Evolutionary conservation across 1,140 invertebrate species (phyloP), one percentile per base, ranked within the genome.

Genomic region (Spodoptera frugiperda): DNA sequence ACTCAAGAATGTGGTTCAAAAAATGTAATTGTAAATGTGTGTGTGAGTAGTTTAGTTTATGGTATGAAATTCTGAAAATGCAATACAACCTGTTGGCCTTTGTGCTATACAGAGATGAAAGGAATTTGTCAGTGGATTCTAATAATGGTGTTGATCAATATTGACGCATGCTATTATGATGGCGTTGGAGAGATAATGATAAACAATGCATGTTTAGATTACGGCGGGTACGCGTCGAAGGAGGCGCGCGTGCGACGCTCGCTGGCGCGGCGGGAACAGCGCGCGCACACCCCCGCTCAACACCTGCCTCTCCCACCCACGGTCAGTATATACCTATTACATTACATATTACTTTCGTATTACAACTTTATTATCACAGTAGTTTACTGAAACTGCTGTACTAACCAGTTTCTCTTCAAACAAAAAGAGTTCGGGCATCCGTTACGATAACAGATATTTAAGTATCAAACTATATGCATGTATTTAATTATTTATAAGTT

Each of bases 201-300:
- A 63, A 54, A 55, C 53, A 55, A 73, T 73, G 53, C 30, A 17
- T 77, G 39, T 21, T 53, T 80, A 93, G 91, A 93, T 76, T 93
- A 93, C 70, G 90, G 90, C 73, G 87, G 84, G 53, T 93, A 93
- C 79, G 87, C 89, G 68, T 73, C 88, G 51, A 93, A 93, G 75
- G 91, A 93, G 46, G 78, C 84, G 59, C 90, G 91, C 59, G 80
- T 84, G 73, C 90, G 91, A 5, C 85, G 91, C 48, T 73, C 85
- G 19, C 72, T 89, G 72, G 84, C 89, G 48, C 85, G 91, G 15
- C 75, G 90, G 17, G 90, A 93, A 54, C 87, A 89, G 78, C 89
- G 91, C 44, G 80, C 86, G 61, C 87, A 83, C n/a, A 77, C 80
- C 30, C 83, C 90, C 25, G 74, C 85, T 17, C 82, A 79, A 19